Evolutionary conservation across 2,113 vertebrate species (phyloP).

Genomic region (Oophaga pumilio): DNA sequence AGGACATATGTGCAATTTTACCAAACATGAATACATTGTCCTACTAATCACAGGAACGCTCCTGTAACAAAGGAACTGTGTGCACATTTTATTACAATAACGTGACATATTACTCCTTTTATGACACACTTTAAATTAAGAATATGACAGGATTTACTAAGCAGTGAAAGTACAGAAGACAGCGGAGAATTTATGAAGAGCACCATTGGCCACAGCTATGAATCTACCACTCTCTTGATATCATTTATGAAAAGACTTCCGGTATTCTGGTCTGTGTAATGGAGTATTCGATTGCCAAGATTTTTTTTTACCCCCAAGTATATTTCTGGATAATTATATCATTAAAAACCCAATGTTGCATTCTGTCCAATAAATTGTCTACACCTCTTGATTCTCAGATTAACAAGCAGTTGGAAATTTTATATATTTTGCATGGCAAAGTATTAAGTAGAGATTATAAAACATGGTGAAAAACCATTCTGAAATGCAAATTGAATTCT

Average conservation of each 20-base stretch:
- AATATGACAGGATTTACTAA: slow-evolving; percentile 55
- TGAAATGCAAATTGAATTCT: slow-evolving; percentile 26
- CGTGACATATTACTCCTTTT: slow-evolving; percentile 48
- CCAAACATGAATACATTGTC: slow-evolving; percentile 52
- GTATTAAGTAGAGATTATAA: slow-evolving; percentile 37
- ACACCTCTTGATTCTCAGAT: slow-evolving; percentile 53
- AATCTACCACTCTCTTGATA: slow-evolving; percentile 44
- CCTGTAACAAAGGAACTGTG: slow-evolving; percentile 50
- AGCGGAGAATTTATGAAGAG: slow-evolving; percentile 45
- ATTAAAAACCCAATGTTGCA: slow-evolving; percentile 56
- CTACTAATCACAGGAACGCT: slow-evolving; percentile 38
- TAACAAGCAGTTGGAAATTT: slow-evolving; percentile 55
- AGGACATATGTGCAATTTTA: slow-evolving; percentile 55
- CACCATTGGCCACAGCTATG: slow-evolving; percentile 41
- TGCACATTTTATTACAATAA: slow-evolving; percentile 49
- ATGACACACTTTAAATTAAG: slow-evolving; percentile 48
- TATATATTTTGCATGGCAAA: slow-evolving; percentile 55
- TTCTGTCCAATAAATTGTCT: slow-evolving; percentile 59
- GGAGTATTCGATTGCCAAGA: slow-evolving; percentile 44
- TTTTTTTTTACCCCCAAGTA: slow-evolving; percentile 34
- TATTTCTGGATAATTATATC: slow-evolving; percentile 57
- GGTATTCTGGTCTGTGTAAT: slow-evolving; percentile 51
- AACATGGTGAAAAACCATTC: slow-evolving; percentile 4
- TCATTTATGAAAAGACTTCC: slow-evolving; percentile 45
- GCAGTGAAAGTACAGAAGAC: slow-evolving; percentile 48